phyloP scores from a whole-genome alignment of 2,113 vertebrate genomes.

The Blennius ocellaris region DNA sequence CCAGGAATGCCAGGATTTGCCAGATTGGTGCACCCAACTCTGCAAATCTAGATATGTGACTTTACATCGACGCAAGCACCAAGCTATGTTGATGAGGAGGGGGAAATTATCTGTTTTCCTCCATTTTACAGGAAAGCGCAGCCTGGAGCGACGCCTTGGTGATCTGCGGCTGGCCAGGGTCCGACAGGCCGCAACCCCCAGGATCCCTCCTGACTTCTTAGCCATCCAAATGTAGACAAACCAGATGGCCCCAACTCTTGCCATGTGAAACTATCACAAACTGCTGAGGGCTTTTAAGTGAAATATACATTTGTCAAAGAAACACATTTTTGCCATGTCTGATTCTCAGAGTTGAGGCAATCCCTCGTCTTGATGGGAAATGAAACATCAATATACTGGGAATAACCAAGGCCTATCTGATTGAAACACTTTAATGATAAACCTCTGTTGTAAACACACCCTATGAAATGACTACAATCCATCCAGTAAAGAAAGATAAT shows the following conservation, averaged over 20 bases:
- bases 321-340: not conserved
- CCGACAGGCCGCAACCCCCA: conserved; percentile 70
- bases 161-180: conserved; percentile 75
- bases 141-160: conserved; percentile 64
- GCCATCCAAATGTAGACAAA: conserved; percentile 60
- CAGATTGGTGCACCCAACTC: not conserved
- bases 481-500: conserved; percentile 19
- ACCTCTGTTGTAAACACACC: conserved; percentile 24
- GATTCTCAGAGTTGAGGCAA: not conserved
- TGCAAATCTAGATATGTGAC: not conserved
- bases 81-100: too few relatives aligned
- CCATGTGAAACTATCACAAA: not conserved
- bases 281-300: conserved; percentile 8
- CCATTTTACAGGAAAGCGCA: conserved; percentile 68
- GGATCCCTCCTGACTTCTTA: conserved; percentile 73
- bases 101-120: not conserved
- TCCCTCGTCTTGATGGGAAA: too few relatives aligned
- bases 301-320: not conserved
- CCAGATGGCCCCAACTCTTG: not conserved
- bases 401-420: not conserved
- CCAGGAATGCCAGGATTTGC: too few relatives aligned
- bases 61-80: not conserved
- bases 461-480: conserved; percentile 8
- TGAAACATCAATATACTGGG: too few relatives aligned
- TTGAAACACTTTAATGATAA: conserved; percentile 43